Evolutionary conservation across 2,888 invertebrate genomes (phyloP).

Genomic region (Octonoba sinensis): DNA sequence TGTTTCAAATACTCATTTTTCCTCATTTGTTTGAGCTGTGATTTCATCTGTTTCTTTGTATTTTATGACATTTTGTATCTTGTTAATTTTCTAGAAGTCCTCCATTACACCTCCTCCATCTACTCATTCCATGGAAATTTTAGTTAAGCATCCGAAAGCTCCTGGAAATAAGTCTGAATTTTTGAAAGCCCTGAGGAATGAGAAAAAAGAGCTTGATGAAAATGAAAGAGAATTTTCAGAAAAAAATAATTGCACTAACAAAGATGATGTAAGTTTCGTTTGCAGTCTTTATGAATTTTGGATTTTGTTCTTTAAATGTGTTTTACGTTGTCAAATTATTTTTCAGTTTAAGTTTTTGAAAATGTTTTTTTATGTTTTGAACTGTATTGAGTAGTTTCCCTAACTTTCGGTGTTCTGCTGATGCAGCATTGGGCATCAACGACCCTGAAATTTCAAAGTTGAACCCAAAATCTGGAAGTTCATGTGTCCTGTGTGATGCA

Average conservation of each 20-base stretch:
- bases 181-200: slow-evolving; percentile 69
- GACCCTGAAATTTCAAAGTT: no score
- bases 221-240: slow-evolving; percentile 46
- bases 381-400: no score
- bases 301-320: background rate
- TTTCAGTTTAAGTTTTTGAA: no score
- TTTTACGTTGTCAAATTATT: background rate
- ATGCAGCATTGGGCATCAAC: no score
- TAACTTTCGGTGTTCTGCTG: no score
- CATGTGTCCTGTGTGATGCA: no score
- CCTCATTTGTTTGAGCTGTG: no score
- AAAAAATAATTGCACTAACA: slow-evolving; percentile 32
- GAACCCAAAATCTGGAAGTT: no score
- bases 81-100: slow-evolving; percentile 37
- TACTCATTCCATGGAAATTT: slow-evolving; percentile 69
- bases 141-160: slow-evolving; percentile 71
- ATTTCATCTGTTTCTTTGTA: no score
- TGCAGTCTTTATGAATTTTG: background rate
- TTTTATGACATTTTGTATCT: no score
- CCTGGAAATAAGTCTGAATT: slow-evolving; percentile 71
- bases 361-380: background rate
- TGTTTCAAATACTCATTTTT: no score
- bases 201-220: slow-evolving; percentile 65
- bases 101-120: slow-evolving; percentile 68
- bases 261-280: slow-evolving; percentile 34